These are phyloP conservation scores for Aleiodes leptofemur DNA, from an alignment of 2,888 invertebrate species.

Conservation along the genomic window DNA sequence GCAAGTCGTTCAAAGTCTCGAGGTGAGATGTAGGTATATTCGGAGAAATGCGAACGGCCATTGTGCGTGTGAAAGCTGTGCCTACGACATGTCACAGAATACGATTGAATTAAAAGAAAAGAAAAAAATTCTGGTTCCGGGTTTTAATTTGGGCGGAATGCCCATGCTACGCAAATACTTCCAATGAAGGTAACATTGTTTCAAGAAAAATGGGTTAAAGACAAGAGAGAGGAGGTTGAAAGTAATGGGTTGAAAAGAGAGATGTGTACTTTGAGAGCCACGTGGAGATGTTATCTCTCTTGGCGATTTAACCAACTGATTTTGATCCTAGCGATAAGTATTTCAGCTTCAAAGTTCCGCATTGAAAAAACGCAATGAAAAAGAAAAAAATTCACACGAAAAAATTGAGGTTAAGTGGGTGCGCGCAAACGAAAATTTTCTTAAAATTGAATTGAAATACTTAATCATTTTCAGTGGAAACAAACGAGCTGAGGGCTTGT, in stretches of 20 bases:
- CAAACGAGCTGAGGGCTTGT: constrained; percentile 14
- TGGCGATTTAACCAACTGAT: not conserved
- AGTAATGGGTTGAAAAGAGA: constrained; percentile 47
- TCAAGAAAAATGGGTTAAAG: too few relatives aligned
- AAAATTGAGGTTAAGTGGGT: constrained; percentile 29
- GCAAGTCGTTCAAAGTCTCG: constrained; percentile 19
- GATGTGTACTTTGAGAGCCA: constrained; percentile 33
- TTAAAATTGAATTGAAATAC: constrained; percentile 5
- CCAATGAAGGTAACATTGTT: too few relatives aligned
- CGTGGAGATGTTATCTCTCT: constrained; percentile 45
- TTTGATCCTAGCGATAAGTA: constrained; percentile 15
- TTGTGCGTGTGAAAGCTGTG: constrained; percentile 41
- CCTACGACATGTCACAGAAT: constrained; percentile 22
- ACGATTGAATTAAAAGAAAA: not conserved
- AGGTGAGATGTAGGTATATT: constrained; percentile 15
- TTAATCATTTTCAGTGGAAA: constrained; percentile 22
- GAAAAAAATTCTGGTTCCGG: constrained; percentile 17
- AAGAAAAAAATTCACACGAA: not conserved
- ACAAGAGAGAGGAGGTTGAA: too few relatives aligned
- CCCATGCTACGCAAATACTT: not conserved
- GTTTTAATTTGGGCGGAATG: constrained; percentile 21
- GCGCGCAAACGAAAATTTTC: constrained; percentile 21
- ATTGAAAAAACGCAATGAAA: not conserved
- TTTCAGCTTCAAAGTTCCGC: constrained; percentile 2
- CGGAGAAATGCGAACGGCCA: constrained; percentile 10